phyloP scores from a whole-genome alignment of 2,113 vertebrate genomes.

The Heliornis fulica region DNA sequence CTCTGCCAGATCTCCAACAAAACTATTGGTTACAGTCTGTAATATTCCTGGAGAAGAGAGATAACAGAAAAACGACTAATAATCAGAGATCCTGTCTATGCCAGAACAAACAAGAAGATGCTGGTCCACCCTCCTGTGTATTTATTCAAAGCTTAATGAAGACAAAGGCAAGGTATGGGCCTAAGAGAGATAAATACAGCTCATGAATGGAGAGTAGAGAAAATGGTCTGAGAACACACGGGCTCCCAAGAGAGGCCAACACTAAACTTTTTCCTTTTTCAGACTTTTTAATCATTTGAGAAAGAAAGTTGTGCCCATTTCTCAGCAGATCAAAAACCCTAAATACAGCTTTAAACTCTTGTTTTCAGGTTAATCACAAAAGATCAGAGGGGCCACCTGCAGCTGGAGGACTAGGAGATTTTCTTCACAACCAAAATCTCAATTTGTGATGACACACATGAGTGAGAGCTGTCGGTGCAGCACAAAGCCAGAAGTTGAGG shows the following conservation, averaged over 20 bases:
- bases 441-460: fast-evolving
- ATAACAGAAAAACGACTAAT: not conserved
- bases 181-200: not conserved
- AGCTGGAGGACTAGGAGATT: not conserved
- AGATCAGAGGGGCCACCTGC: not conserved
- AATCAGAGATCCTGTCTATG: not conserved
- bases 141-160: not conserved
- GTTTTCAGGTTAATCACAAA: not conserved
- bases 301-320: not conserved
- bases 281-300: not conserved
- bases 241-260: not conserved
- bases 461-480: not conserved
- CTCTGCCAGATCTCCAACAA: not conserved
- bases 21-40: not conserved
- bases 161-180: not conserved
- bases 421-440: not conserved
- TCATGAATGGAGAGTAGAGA: not conserved
- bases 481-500: not conserved
- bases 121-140: not conserved
- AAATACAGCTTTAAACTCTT: not conserved
- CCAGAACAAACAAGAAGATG: not conserved
- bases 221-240: not conserved
- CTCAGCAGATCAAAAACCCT: not conserved
- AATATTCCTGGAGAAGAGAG: not conserved
- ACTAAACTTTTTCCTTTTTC: not conserved